These are phyloP conservation scores for Catharus bicknelli DNA, from an alignment of 2,113 vertebrate genomes.

Conservation along the genomic window DNA sequence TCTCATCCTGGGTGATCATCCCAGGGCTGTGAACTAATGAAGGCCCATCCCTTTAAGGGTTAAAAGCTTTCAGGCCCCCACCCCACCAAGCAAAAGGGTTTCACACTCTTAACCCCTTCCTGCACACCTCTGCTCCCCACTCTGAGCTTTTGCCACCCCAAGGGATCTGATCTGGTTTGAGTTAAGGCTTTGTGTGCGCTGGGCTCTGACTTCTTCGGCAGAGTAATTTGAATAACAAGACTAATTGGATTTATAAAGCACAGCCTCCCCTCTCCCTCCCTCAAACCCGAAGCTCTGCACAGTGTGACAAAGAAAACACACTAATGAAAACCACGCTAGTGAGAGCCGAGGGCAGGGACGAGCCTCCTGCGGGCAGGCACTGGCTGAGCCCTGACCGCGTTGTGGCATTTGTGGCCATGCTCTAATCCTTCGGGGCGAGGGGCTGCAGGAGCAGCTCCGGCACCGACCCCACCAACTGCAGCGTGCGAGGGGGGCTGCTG, in stretches of 20 bases:
- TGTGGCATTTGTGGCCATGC: background rate
- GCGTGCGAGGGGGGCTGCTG: background rate
- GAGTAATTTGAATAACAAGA: conserved; percentile 52
- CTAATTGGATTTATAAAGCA: conserved; percentile 64
- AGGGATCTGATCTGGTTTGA: conserved; percentile 21
- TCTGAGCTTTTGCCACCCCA: background rate
- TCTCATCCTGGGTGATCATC: background rate
- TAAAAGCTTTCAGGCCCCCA: conserved; percentile 4
- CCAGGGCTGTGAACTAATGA: background rate
- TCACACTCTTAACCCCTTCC: conserved; percentile 19
- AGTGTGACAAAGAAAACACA: conserved; percentile 58
- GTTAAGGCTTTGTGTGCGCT: conserved; percentile 35
- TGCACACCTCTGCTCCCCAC: background rate
- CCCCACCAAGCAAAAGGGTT: background rate
- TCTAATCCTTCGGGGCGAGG: background rate
- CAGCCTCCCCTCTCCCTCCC: background rate
- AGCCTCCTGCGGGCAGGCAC: conserved; percentile 23
- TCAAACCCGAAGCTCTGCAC: background rate
- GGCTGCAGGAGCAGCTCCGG: background rate
- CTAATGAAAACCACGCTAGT: conserved; percentile 46
- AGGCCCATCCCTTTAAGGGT: conserved; percentile 4
- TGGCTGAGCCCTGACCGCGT: background rate
- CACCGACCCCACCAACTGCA: rapidly evolving
- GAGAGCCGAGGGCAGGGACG: background rate
- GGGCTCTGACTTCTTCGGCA: background rate